Evolutionary conservation across 2,888 invertebrate genomes (phyloP), one percentile per base, ranked within the genome.

Genomic region (Plebejus argus): DNA sequence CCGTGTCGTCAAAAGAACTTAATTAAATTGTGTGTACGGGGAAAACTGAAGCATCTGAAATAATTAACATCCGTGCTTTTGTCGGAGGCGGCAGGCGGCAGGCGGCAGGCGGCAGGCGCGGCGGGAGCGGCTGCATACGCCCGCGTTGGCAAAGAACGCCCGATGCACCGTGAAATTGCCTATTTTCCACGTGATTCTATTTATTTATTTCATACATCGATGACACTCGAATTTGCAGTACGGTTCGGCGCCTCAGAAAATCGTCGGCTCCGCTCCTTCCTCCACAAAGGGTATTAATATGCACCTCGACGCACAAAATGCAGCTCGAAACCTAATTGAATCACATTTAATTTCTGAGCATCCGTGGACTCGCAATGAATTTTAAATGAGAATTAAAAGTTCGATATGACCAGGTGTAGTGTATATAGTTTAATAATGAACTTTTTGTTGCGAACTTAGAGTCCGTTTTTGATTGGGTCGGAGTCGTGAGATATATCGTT

Each of bases 121-220:
- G 82, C 83, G 53, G 5, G 53, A 53, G 53, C 18, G 53, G 53
- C 53, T 53, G 53, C 53, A 53, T 53, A 53, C 18, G 53, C 53
- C 18, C 53, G 53, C 53, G 86, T 83, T 87, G 88, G 90, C 90
- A 91, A 91, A 93, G 92, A 90, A 89, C 89, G 85, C 79, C 87
- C 91, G 93, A 93, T 94, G 92, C 93, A 93, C 91, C 92, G 93
- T 93, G 91, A 94, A 94, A 94, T 94, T 92, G 93, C 90, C 93
- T 93, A 93, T 94, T 93, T 94, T 92, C 93, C 91, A 89, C 91
- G 86, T 91, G 92, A 92, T 91, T 92, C 92, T 93, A 92, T 93
- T 92, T 92, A 92, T 93, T 93, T 93, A 92, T 92, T 92, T 91
- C 91, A 92, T 91, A 91, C 89, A 85, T 83, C 88, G 88, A 91